A percentile compares a stretch with the other conserved stretches of the same genome.
Conservation (phyloP, 2,888 invertebrate species). For the Drosophila testacea region DNA sequence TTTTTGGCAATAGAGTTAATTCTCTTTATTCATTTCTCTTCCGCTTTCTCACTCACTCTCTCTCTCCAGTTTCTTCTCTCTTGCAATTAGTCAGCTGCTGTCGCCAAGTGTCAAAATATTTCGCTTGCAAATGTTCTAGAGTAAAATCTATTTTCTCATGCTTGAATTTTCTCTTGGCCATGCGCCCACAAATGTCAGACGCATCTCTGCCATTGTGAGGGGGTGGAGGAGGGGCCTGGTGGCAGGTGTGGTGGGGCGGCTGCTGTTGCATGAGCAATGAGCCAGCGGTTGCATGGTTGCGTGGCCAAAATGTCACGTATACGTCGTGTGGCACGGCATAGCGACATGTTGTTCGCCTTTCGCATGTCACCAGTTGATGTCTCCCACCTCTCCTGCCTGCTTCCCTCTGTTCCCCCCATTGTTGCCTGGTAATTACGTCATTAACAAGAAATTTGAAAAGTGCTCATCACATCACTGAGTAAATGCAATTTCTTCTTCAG, state of each 20-base stretch:
- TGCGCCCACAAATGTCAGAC: slow-evolving; percentile 62
- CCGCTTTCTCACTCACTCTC: slow-evolving; percentile 3
- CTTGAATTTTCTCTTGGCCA: slow-evolving; percentile 63
- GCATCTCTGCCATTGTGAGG: slow-evolving; percentile 17
- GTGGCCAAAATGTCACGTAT: slow-evolving; percentile 80
- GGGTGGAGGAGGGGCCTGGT: background rate
- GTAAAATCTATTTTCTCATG: slow-evolving; percentile 75
- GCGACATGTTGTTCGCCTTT: slow-evolving; percentile 34
- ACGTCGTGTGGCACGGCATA: slow-evolving; percentile 77
- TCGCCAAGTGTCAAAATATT: slow-evolving; percentile 80
- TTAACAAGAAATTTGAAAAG: slow-evolving; percentile 73
- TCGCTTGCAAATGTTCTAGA: slow-evolving; percentile 62
- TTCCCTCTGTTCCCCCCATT: background rate
- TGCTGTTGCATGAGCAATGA: slow-evolving; percentile 43
- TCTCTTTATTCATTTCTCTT: background rate
- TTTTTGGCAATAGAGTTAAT: slow-evolving; percentile 34
- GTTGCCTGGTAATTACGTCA: slow-evolving; percentile 70
- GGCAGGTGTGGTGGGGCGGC: background rate
- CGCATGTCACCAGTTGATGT: slow-evolving; percentile 33
- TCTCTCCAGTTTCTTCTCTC: slow-evolving; percentile 12
- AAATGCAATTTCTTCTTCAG: slow-evolving; percentile 19
- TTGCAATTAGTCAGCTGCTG: slow-evolving; percentile 77
- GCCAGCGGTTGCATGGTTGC: slow-evolving; percentile 50
- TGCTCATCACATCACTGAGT: slow-evolving; percentile 61
- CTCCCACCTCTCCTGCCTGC: background rate